These are phyloP conservation scores for Teleopsis dalmanni DNA, from an alignment of 1,140 invertebrate species.

Conservation along the genomic window DNA sequence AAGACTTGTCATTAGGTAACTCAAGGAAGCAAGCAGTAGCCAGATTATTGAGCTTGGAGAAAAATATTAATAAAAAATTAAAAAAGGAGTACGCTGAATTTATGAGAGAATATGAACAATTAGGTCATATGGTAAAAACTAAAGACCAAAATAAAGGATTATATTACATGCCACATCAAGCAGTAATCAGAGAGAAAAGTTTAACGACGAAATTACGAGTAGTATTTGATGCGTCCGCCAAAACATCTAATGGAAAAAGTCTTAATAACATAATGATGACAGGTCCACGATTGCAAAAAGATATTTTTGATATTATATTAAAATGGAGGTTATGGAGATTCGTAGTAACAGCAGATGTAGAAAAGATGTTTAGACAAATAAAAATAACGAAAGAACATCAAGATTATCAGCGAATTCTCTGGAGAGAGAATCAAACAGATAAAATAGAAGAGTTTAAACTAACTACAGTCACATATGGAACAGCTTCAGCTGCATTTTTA, in stretches of 20 bases:
- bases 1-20: neutral
- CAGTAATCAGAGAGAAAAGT: conserved; percentile 4
- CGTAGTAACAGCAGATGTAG: conserved; percentile 27
- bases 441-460: conserved; percentile 24
- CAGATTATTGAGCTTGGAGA: neutral
- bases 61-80: neutral
- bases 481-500: conserved; percentile 22
- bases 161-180: conserved; percentile 12
- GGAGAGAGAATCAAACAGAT: conserved; percentile 3
- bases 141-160: neutral
- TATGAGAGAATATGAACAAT: conserved; percentile 5
- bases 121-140: conserved; percentile 9
- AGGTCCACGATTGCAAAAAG: conserved; percentile 30
- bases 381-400: neutral
- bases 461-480: conserved; percentile 33
- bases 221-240: conserved; percentile 28
- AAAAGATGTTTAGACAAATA: conserved; percentile 38
- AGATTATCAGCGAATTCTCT: conserved; percentile 4
- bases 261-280: conserved; percentile 34
- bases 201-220: conserved; percentile 23
- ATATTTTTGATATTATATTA: conserved; percentile 34
- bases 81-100: conserved; percentile 1
- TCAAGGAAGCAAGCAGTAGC: neutral
- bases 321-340: conserved; percentile 29
- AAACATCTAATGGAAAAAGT: conserved; percentile 16